Conservation (phyloP, 2,113 vertebrate species). For the Eulemur rufifrons region DNA sequence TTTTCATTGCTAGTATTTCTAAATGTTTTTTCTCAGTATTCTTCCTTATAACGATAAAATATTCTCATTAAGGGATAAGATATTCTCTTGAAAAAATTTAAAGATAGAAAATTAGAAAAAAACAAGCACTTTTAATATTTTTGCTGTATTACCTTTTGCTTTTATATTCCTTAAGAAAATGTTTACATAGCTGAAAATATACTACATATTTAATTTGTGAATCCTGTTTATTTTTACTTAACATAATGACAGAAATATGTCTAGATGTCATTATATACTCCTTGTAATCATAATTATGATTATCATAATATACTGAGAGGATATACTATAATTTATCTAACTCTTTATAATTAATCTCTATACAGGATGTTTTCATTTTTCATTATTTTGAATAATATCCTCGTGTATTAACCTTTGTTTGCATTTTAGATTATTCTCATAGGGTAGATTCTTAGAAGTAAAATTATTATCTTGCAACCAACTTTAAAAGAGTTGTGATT, state of each 20-base stretch:
- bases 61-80: background rate
- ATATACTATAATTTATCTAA: background rate
- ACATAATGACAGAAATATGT: background rate
- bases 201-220: background rate
- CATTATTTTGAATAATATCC: background rate
- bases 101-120: slow-evolving; percentile 1
- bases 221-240: background rate
- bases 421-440: background rate
- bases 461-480: background rate
- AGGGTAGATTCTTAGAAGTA: background rate
- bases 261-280: background rate
- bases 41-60: background rate
- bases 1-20: background rate
- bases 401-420: background rate
- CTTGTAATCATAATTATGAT: background rate
- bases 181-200: background rate
- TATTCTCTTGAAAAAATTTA: background rate
- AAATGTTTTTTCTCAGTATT: background rate
- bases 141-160: background rate
- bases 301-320: background rate
- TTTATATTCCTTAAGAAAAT: slow-evolving; percentile 15
- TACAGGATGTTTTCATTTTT: background rate
- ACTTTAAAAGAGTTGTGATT: background rate
- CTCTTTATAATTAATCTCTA: background rate
- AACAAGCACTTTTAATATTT: background rate